phyloP scores from a whole-genome alignment of 1,140 invertebrate genomes.

The Scaptomyza pallida region DNA sequence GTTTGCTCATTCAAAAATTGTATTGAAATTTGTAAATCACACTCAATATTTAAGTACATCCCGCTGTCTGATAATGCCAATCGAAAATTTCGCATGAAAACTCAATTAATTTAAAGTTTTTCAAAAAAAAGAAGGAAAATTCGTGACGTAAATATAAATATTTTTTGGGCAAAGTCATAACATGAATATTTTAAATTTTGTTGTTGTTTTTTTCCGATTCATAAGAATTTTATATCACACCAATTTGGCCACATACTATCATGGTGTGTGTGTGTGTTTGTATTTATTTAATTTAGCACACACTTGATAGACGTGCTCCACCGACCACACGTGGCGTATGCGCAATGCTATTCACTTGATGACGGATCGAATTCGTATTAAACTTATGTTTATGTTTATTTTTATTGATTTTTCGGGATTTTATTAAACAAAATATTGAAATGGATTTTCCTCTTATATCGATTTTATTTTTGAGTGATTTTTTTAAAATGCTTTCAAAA shows the following conservation, averaged over 20 bases:
- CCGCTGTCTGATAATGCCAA: not conserved
- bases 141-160: slow-evolving; percentile 24
- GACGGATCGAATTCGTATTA: slow-evolving; percentile 38
- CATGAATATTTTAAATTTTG: slow-evolving; percentile 20
- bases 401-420: slow-evolving; percentile 18
- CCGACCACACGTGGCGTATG: slow-evolving; percentile 42
- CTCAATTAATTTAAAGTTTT: slow-evolving; percentile 19
- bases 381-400: slow-evolving; percentile 25
- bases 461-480: slow-evolving; percentile 3
- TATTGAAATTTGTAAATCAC: slow-evolving; percentile 24
- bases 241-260: slow-evolving; percentile 4
- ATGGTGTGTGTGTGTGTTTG: not conserved
- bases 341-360: slow-evolving; percentile 38
- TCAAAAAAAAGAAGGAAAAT: too few species aligned
- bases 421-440: not conserved
- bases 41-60: slow-evolving; percentile 21
- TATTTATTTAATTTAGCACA: slow-evolving; percentile 27
- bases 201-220: not conserved
- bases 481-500: too few species aligned
- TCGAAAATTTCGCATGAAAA: slow-evolving; percentile 21
- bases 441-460: not conserved
- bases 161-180: slow-evolving; percentile 4
- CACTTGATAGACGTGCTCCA: slow-evolving; percentile 24
- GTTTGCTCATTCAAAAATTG: slow-evolving; percentile 23
- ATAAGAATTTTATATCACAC: slow-evolving; percentile 12